Evolutionary conservation across 2,888 invertebrate genomes (phyloP).

Genomic region (Aleiodes alternator): DNA sequence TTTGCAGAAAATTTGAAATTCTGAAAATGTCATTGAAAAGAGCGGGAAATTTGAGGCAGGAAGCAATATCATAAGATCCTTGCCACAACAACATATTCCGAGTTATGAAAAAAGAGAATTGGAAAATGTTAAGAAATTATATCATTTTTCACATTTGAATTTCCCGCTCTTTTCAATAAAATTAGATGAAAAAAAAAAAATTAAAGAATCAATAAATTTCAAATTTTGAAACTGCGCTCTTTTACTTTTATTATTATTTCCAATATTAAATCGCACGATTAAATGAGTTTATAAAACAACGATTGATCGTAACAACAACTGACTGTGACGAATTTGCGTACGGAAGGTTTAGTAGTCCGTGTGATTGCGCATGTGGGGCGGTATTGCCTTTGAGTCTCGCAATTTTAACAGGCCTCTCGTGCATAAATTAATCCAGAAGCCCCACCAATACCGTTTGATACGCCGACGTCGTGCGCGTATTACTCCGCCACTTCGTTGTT

Average conservation of each 20-base stretch:
- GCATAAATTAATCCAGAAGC: constrained; percentile 75
- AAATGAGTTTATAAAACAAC: constrained; percentile 32
- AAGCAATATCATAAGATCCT: too few species aligned
- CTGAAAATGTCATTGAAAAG: too few species aligned
- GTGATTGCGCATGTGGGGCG: constrained; percentile 66
- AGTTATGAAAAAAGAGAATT: too few species aligned
- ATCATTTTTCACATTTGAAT: too few species aligned
- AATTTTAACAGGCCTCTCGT: constrained; percentile 73
- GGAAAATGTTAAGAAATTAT: too few species aligned
- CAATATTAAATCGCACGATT: constrained; percentile 34
- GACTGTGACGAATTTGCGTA: constrained; percentile 67
- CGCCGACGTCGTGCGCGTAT: constrained; percentile 63
- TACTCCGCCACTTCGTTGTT: constrained; percentile 48
- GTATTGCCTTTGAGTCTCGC: constrained; percentile 74
- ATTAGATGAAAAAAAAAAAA: too few species aligned
- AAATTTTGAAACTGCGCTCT: too few species aligned
- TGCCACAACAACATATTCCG: too few species aligned
- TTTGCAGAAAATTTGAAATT: too few species aligned
- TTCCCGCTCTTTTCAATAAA: too few species aligned
- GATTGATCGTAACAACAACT: constrained; percentile 48
- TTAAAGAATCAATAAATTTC: too few species aligned
- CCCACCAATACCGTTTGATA: constrained; percentile 73
- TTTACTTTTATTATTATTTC: constrained; percentile 14
- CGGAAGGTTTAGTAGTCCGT: constrained; percentile 67
- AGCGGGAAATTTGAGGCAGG: too few species aligned